Evolutionary conservation across 1,140 invertebrate species (phyloP).

Genomic region (Trialeurodes vaporariorum): DNA sequence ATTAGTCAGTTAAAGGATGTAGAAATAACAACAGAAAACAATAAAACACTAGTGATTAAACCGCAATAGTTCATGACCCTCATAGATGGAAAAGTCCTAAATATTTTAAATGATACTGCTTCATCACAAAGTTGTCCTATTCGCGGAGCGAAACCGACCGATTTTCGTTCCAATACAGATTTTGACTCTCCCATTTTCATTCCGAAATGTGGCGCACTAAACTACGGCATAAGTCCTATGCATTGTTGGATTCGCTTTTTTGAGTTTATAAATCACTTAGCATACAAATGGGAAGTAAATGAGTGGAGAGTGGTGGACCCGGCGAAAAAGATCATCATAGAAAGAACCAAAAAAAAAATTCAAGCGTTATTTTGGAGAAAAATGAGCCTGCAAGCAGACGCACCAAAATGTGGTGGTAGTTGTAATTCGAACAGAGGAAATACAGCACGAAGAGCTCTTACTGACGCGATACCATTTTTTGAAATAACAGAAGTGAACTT

Average conservation of each 20-base stretch:
- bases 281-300: neutral
- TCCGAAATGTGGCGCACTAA: neutral
- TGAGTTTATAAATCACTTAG: neutral
- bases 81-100: neutral
- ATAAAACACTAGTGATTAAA: neutral
- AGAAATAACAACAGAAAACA: neutral
- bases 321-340: neutral
- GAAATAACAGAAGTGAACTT: constrained; percentile 27
- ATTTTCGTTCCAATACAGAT: constrained; percentile 4
- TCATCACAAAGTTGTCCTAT: constrained; percentile 6
- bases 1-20: constrained; percentile 6
- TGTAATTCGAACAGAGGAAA: constrained; percentile 34
- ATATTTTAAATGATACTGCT: constrained; percentile 8
- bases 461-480: constrained; percentile 23
- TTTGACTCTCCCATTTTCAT: neutral
- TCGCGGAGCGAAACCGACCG: constrained; percentile 2
- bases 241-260: constrained; percentile 11
- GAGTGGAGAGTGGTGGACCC: neutral
- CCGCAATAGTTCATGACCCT: neutral
- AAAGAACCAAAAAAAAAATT: constrained; percentile 19
- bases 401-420: constrained; percentile 26
- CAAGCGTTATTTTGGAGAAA: constrained; percentile 12
- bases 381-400: constrained; percentile 26
- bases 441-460: constrained; percentile 33
- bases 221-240: constrained; percentile 14